Percentiles rank a stretch among this genome's conserved stretches.
phyloP scores from a whole-genome alignment of 2,113 vertebrate genomes.

The rabbit (Oryctolagus cuniculus) region DNA sequence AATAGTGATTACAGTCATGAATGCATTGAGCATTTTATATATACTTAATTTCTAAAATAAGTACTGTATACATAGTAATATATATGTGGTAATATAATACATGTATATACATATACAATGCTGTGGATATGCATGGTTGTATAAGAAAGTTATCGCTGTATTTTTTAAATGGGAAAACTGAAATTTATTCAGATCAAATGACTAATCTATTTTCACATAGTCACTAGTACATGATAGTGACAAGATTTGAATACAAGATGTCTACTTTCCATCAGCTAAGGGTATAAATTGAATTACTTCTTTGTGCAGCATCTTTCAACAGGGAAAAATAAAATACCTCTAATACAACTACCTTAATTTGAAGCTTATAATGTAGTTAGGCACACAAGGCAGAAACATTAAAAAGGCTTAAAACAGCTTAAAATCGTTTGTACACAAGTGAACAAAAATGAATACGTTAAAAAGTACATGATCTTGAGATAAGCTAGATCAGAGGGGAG shows the following conservation, averaged over 20 bases:
- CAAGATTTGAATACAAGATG: neutral
- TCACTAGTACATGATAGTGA: neutral
- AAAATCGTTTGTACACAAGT: neutral
- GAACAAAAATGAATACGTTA: constrained; percentile 49
- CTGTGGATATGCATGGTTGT: neutral
- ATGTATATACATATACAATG: neutral
- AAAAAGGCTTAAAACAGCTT: neutral
- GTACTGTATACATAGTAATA: neutral
- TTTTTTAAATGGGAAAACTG: neutral
- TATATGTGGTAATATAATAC: neutral
- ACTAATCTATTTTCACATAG: constrained; percentile 14
- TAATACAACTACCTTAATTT: neutral
- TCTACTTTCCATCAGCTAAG: neutral
- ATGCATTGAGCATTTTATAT: neutral
- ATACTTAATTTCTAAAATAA: neutral
- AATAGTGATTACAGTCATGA: neutral
- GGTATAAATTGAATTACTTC: constrained; percentile 23
- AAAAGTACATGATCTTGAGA: neutral
- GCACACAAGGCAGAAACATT: neutral
- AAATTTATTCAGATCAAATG: constrained; percentile 24
- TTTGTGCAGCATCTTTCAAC: neutral
- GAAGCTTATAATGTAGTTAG: neutral
- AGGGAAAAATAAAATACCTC: neutral
- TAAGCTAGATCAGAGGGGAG: neutral
- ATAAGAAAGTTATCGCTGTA: neutral